phyloP scores from a whole-genome alignment of 92 coral and sea anemone genomes.

The Ricordea florida region DNA sequence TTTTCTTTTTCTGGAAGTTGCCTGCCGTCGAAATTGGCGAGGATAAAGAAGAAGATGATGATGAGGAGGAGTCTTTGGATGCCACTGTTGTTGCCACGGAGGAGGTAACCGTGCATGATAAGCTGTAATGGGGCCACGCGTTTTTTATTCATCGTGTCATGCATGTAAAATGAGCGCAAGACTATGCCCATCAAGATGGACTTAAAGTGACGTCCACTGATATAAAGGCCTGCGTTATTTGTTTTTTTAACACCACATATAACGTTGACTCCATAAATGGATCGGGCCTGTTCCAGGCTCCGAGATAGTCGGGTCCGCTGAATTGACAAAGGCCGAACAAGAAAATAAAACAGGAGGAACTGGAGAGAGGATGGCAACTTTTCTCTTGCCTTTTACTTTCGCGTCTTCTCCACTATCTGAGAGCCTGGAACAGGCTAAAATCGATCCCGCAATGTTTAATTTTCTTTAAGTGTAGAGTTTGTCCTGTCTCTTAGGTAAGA shows the following conservation, averaged over 20 bases:
- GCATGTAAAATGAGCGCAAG: conserved; percentile 10
- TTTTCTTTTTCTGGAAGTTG: conserved; percentile 31
- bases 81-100: conserved; percentile 4
- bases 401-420: too few relatives aligned
- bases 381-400: too few relatives aligned
- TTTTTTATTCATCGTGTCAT: not conserved
- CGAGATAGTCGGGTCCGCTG: too few relatives aligned
- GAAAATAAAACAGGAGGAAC: too few relatives aligned
- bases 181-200: not conserved
- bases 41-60: not conserved
- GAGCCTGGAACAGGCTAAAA: too few relatives aligned
- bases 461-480: not conserved
- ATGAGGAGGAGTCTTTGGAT: conserved; percentile 2
- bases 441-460: not conserved
- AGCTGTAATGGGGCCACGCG: not conserved
- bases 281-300: too few relatives aligned
- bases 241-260: conserved; percentile 6
- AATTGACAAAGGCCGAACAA: too few relatives aligned
- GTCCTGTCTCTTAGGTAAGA: not conserved
- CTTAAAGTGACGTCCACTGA: not conserved
- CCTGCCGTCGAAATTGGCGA: conserved; percentile 1
- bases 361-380: too few relatives aligned
- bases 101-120: not conserved
- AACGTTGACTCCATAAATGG: conserved; percentile 1
- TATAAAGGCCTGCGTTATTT: not conserved